Percentiles rank a stretch among this genome's conserved stretches.
Conservation (phyloP, 2,797 vertebrate species). For the Pogonophryne albipinna region DNA sequence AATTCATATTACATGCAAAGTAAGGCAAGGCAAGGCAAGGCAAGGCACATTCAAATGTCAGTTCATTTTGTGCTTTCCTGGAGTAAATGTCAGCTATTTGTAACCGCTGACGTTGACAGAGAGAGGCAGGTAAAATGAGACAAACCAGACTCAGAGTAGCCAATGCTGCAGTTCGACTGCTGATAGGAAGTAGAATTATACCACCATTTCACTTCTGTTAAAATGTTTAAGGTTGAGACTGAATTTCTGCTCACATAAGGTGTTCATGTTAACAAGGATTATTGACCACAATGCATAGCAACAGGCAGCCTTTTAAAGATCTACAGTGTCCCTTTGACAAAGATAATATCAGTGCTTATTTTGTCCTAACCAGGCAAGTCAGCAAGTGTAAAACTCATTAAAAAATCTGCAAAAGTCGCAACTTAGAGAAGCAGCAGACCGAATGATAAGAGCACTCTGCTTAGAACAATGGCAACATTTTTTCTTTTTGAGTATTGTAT, state of each 20-base stretch:
- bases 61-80: conserved; percentile 22
- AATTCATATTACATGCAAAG: conserved; percentile 18
- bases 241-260: conserved; percentile 18
- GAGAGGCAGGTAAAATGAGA: background rate
- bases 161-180: conserved; percentile 14
- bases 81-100: conserved; percentile 24
- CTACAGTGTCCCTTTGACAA: conserved; percentile 7
- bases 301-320: conserved; percentile 22
- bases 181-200: conserved; percentile 19
- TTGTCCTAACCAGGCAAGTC: conserved; percentile 30
- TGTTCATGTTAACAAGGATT: conserved; percentile 19
- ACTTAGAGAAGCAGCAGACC: background rate
- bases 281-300: conserved; percentile 2
- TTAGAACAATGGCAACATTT: background rate
- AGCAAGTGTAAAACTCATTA: conserved; percentile 46
- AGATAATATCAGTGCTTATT: conserved; percentile 35
- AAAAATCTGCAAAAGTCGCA: conserved; percentile 17
- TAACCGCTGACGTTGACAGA: conserved; percentile 1
- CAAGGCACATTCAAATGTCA: conserved; percentile 24
- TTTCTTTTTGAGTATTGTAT: background rate
- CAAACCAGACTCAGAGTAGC: conserved; percentile 5
- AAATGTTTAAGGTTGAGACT: conserved; percentile 9
- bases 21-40: too few species aligned
- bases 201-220: conserved; percentile 1
- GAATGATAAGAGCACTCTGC: conserved; percentile 17